Percentiles rank a stretch among this genome's conserved stretches.
Evolutionary conservation across 2,113 vertebrate genomes (phyloP).

Genomic region (Labeo rohita): DNA sequence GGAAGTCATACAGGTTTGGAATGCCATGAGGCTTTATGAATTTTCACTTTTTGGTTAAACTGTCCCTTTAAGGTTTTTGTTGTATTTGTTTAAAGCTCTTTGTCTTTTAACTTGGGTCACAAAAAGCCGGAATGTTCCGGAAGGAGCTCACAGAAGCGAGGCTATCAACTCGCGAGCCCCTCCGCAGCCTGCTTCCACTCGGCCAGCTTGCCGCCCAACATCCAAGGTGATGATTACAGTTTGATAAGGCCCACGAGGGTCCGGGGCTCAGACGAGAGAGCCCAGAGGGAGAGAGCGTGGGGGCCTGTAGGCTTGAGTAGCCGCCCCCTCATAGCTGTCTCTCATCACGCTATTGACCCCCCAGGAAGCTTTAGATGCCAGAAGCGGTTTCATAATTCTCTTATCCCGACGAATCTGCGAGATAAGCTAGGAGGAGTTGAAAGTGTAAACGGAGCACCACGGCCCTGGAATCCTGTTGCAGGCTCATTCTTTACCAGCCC

Average conservation of each 20-base stretch:
- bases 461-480: slow-evolving; percentile 73
- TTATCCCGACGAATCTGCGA: slow-evolving; percentile 79
- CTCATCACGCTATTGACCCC: slow-evolving; percentile 81
- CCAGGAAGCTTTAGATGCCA: slow-evolving; percentile 82
- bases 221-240: slow-evolving; percentile 62
- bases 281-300: slow-evolving; percentile 47
- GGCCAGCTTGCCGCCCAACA: slow-evolving; percentile 50
- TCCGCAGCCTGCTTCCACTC: slow-evolving; percentile 63
- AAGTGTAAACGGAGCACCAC: slow-evolving; percentile 80
- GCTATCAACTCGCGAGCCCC: slow-evolving; percentile 68
- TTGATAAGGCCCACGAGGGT: slow-evolving; percentile 54
- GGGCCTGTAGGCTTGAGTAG: slow-evolving; percentile 56
- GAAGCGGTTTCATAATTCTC: slow-evolving; percentile 81
- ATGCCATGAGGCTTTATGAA: background rate
- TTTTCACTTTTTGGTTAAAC: background rate
- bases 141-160: slow-evolving; percentile 73
- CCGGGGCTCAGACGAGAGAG: slow-evolving; percentile 40
- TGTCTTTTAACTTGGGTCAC: slow-evolving; percentile 77
- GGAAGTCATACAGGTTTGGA: background rate
- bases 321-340: slow-evolving; percentile 76
- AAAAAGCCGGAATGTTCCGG: slow-evolving; percentile 75
- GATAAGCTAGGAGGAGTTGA: slow-evolving; percentile 79
- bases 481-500: slow-evolving; percentile 71
- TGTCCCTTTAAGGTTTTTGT: background rate
- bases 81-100: slow-evolving; percentile 56